Conservation (phyloP, 2,888 invertebrate genomes). For the Phymatocera aterrima region DNA sequence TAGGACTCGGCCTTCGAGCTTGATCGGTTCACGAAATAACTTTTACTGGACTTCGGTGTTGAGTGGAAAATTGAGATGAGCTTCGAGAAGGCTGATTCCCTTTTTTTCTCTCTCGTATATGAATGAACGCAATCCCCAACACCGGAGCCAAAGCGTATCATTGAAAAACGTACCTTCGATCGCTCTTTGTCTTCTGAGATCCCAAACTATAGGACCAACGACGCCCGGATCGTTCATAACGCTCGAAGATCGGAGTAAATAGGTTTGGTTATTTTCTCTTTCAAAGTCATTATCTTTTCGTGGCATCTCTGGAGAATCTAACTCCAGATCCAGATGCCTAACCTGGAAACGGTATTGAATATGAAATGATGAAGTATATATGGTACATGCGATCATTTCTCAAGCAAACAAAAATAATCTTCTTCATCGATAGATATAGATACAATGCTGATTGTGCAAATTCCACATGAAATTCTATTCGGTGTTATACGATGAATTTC, state of each 20-base stretch:
- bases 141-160: neutral
- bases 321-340: constrained; percentile 66
- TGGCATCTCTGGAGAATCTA: constrained; percentile 65
- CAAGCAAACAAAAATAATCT: too few relatives aligned
- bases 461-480: too few relatives aligned
- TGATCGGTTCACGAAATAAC: neutral
- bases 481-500: neutral
- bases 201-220: constrained; percentile 90
- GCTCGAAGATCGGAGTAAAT: constrained; percentile 82
- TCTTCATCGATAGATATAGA: neutral
- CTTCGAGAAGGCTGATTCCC: neutral
- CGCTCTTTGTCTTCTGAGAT: constrained; percentile 83
- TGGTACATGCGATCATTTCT: neutral
- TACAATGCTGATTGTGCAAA: neutral
- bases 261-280: constrained; percentile 62
- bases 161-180: constrained; percentile 58
- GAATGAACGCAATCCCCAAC: neutral
- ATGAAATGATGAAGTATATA: neutral
- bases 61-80: neutral
- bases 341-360: constrained; percentile 54
- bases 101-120: neutral
- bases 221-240: constrained; percentile 86
- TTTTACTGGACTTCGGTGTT: constrained; percentile 18
- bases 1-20: neutral
- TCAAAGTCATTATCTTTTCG: constrained; percentile 59